Evolutionary conservation across 1,140 invertebrate species (phyloP), one percentile per base, ranked within the genome.

Genomic region (Nomia melanderi): DNA sequence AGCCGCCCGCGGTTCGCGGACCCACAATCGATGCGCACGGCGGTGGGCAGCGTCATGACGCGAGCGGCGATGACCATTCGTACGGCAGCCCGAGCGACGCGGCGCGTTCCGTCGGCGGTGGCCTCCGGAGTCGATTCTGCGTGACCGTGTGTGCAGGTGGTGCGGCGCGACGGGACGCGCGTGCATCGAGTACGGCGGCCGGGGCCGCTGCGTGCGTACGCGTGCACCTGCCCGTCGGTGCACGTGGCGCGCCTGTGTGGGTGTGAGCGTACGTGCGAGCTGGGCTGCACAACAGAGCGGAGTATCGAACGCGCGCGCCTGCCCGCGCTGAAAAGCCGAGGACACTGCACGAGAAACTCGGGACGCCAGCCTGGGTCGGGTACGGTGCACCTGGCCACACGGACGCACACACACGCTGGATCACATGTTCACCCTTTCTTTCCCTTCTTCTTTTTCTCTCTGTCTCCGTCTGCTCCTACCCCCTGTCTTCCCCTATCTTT

Each of bases 261-360:
- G 69, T 56, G 74, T 23, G 0, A 50, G 39, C 41, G 41, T 33
- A 53, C 50, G 66, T 77, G 50, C 63, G 59, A 27, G 75, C 54
- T n/a, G n/a, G 67, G 33, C 71, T 71, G 77, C 75, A 50, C 33
- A 44, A 53, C 44, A 76, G 41, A 17, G 47, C 72, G 53, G 82
- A 77, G 69, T 84, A 84, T 84, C 78, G 82, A 84, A 39, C 82
- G 77, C 67, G 66, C 71, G 56, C 71, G 57, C 27, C 44, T 63
- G 39, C 11, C 27, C 53, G 72, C 41, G n/a, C 23, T 76, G 56
- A 67, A 79, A 84, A 76, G 77, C 70, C 60, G 81, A 77, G 82
- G 78, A 84, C 73, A 81, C 64, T 84, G 73, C 25, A 84, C 78
- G 69, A 53, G 81, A 77, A 64, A 78, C 47, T n/a, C 47, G 29